A percentile compares a stretch with the other conserved stretches of the same genome.
phyloP scores from a whole-genome alignment of 2,113 vertebrate genomes.

The Hyperoodon ampullatus region DNA sequence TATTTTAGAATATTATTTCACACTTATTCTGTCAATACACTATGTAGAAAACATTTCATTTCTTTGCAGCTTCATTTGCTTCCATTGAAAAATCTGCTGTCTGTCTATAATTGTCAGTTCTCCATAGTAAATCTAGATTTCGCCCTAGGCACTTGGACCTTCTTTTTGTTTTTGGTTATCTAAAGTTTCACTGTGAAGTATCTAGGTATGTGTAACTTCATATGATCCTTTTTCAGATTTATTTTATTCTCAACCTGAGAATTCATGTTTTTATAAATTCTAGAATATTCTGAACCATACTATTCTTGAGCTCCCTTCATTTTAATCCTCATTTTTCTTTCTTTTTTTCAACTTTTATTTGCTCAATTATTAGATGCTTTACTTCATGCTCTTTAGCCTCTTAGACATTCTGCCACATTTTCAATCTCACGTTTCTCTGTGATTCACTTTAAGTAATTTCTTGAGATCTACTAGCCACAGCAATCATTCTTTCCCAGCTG shows the following conservation, averaged over 20 bases:
- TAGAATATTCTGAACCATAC: neutral
- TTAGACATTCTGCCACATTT: neutral
- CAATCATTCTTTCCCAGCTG: neutral
- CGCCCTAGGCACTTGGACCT: neutral
- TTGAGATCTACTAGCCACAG: neutral
- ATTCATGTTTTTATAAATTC: neutral
- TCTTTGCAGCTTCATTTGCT: neutral
- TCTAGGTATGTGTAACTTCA: neutral
- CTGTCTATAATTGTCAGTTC: neutral
- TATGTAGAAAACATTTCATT: neutral
- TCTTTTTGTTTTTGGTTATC: neutral
- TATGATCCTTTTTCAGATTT: neutral
- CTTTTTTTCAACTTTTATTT: neutral
- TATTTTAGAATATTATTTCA: neutral
- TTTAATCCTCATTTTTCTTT: neutral
- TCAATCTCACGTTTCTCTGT: neutral
- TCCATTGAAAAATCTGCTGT: neutral
- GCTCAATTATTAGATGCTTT: neutral
- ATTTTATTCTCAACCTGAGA: neutral
- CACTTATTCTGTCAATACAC: neutral
- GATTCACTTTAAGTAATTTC: neutral
- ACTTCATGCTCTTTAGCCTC: neutral
- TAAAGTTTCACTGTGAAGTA: neutral
- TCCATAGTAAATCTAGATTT: neutral
- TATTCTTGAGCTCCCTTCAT: neutral